Base-by-base conservation (phyloP, 1,140 invertebrate species). In the Diorhabda elongata region DNA sequence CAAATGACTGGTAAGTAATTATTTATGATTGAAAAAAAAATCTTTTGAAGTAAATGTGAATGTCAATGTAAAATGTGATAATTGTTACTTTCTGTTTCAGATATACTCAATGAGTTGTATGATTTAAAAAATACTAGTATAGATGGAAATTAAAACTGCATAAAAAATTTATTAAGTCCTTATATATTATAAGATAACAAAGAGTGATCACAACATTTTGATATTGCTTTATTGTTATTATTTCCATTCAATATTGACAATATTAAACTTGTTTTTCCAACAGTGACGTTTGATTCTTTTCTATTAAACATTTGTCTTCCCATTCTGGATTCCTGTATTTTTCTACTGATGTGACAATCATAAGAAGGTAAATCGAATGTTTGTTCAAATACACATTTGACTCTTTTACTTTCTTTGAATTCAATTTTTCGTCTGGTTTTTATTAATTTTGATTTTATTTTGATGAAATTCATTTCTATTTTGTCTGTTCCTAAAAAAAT, bases 241-340 rank as follows among this genome's bases (percentile, higher is more conserved):
- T 65, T 42, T 42, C 47, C 42, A 70, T 70, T 76, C 43, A 78
- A 72, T 63, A 74, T 69, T 52, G 75, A 74, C 58, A 77, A 67
- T 63, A 77, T 68, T 52, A 77, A 67, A 66, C 67, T 74, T 42
- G 73, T 73, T 74, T 79, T 78, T 41, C 77, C 77, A 57, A 78
- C 66, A 67, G 68, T 75, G 8, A 78, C 60, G 65, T 77, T 62
- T 11, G 59, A 73, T 47, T 74, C 69, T 26, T 58, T 71, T 58
- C 63, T 72, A 26, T 26, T 26, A 45, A 26, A 58, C 9, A 59
- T 8, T 11, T 74, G 8, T 61, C 63, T 64, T 8, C 56, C 65
- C 42, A 61, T 43, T 63, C 58, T 42, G 64, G 69, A 64, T 56
- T 69, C 67, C 8, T 70, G 56, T 57, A 73, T 63, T 66, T 71